Evolutionary conservation across 2,113 vertebrate species (phyloP).

Genomic region (Notothenia rossii): DNA sequence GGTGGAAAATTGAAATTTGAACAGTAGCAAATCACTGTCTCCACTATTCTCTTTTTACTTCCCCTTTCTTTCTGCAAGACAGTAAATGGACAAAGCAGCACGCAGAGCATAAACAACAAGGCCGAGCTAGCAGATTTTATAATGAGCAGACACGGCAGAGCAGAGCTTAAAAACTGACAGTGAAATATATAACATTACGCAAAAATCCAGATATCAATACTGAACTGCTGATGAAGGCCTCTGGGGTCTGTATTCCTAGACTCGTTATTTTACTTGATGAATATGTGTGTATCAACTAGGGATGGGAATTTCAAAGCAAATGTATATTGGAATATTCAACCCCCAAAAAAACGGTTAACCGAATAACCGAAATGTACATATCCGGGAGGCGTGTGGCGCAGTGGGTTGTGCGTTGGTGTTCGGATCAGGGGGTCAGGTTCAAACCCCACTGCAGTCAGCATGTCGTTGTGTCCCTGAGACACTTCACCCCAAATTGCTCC

Average conservation of each 20-base stretch:
- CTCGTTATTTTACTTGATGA: constrained; percentile 57
- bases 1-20: constrained; percentile 79
- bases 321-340: too few relatives aligned
- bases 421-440: too few relatives aligned
- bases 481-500: too few relatives aligned
- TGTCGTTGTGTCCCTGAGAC: too few relatives aligned
- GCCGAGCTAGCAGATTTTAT: constrained; percentile 31
- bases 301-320: too few relatives aligned
- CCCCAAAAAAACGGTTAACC: too few relatives aligned
- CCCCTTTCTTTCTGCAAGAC: constrained; percentile 24
- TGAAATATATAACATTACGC: constrained; percentile 43
- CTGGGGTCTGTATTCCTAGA: constrained; percentile 9
- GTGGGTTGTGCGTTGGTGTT: too few relatives aligned
- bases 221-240: background rate
- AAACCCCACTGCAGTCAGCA: too few relatives aligned
- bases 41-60: background rate
- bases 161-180: constrained; percentile 20
- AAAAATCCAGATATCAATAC: constrained; percentile 48
- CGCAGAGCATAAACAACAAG: constrained; percentile 37
- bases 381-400: too few relatives aligned
- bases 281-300: constrained; percentile 28
- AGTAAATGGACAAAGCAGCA: constrained; percentile 52
- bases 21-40: constrained; percentile 72
- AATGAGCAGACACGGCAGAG: constrained; percentile 19
- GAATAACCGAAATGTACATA: too few relatives aligned